A percentile compares a stretch with the other conserved stretches of the same genome.
Evolutionary conservation across 2,888 invertebrate species (phyloP).

Genomic region (Trisateles emortualis): DNA sequence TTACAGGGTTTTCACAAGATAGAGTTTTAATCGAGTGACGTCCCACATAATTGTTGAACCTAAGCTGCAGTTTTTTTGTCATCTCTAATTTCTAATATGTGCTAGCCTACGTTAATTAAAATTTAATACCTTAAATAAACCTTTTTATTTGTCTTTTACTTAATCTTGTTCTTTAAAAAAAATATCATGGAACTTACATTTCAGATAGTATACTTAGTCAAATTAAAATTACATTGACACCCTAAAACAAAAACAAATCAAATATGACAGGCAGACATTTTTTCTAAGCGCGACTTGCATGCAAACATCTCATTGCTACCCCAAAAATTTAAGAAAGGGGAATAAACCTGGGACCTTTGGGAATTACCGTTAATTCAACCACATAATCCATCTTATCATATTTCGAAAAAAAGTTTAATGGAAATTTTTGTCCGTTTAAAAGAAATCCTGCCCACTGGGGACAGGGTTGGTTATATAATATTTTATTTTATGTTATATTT

Average conservation of each 20-base stretch:
- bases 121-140: no score
- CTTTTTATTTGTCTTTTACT: no score
- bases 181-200: no score
- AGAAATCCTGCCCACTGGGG: slow-evolving; percentile 72
- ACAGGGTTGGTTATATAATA: slow-evolving; percentile 35
- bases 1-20: no score
- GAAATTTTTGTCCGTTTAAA: slow-evolving; percentile 74
- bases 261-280: slow-evolving; percentile 31
- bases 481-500: slow-evolving; percentile 32
- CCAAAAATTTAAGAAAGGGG: slow-evolving; percentile 59
- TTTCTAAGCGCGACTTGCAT: slow-evolving; percentile 1
- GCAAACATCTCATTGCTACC: slow-evolving; percentile 22
- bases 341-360: slow-evolving; percentile 67
- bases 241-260: slow-evolving; percentile 21
- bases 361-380: slow-evolving; percentile 73
- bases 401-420: slow-evolving; percentile 76
- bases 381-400: slow-evolving; percentile 85
- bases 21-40: no score
- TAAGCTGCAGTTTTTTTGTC: no score
- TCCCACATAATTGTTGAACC: no score
- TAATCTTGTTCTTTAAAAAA: no score
- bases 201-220: background rate
- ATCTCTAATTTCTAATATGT: no score
- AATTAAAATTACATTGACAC: slow-evolving; percentile 4
- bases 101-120: no score